Conservation (phyloP, 2,888 invertebrate genomes). For the Oxytorus armatus region DNA sequence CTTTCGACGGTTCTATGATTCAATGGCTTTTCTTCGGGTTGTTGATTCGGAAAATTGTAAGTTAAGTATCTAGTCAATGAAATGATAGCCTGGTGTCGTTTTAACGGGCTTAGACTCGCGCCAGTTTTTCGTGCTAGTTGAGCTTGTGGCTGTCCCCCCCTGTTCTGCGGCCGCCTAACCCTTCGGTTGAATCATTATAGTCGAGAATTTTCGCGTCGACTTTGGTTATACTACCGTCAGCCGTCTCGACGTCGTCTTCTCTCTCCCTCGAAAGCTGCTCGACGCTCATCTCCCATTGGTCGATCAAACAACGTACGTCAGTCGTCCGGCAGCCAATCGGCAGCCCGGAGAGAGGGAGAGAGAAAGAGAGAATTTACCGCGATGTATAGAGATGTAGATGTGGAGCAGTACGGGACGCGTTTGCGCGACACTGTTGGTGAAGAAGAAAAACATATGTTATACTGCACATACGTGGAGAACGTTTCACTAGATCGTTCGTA, state of each 20-base stretch:
- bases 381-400: background rate
- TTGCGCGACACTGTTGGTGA: no score
- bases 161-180: no score
- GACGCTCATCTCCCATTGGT: constrained; percentile 76
- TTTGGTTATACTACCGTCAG: constrained; percentile 38
- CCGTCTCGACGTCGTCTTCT: constrained; percentile 71
- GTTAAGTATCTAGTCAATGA: no score
- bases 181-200: constrained; percentile 32
- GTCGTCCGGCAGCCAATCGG: constrained; percentile 72
- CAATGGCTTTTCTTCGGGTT: no score
- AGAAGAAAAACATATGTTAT: background rate
- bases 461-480: background rate
- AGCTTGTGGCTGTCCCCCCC: no score
- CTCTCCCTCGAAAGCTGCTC: constrained; percentile 49
- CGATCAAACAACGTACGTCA: constrained; percentile 79
- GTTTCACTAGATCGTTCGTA: background rate
- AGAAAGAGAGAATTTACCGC: constrained; percentile 2
- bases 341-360: constrained; percentile 15
- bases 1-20: no score
- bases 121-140: no score
- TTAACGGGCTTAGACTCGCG: no score
- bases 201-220: constrained; percentile 48
- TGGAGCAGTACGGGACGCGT: constrained; percentile 17
- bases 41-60: no score
- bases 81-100: no score